Conservation (phyloP, 2,888 invertebrate species). For the Tortricodes alternella region DNA sequence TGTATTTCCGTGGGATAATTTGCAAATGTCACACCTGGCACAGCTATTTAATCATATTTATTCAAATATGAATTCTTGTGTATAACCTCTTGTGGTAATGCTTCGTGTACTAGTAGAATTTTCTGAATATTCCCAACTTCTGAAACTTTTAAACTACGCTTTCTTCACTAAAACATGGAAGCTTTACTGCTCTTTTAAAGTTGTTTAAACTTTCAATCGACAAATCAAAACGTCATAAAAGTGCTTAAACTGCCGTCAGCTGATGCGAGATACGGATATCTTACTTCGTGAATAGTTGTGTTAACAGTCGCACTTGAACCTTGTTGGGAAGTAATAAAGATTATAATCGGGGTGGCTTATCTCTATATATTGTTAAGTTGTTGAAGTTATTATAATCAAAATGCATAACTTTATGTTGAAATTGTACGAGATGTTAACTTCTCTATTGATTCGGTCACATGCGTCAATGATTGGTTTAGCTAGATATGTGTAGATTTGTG, state of each 20-base stretch:
- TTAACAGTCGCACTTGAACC: constrained; percentile 9
- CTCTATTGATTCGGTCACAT: too few relatives aligned
- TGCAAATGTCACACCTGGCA: too few relatives aligned
- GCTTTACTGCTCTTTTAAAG: constrained; percentile 26
- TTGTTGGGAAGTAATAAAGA: constrained; percentile 3
- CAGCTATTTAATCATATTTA: too few relatives aligned
- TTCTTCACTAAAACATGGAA: neutral
- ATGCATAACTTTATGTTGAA: neutral
- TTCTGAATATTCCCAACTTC: neutral
- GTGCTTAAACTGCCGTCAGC: constrained; percentile 36
- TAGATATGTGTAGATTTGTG: too few relatives aligned
- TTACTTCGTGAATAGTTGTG: constrained; percentile 33
- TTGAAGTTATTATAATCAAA: neutral
- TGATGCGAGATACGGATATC: constrained; percentile 29
- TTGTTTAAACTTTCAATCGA: constrained; percentile 33
- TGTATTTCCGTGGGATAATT: too few relatives aligned
- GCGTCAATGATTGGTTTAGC: too few relatives aligned
- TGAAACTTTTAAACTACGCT: neutral
- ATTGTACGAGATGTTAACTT: too few relatives aligned
- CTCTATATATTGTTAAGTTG: neutral
- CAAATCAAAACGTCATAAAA: constrained; percentile 42
- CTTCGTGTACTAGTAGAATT: neutral
- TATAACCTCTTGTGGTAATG: too few relatives aligned
- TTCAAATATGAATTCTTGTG: too few relatives aligned
- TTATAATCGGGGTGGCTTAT: constrained; percentile 1